Base-by-base conservation (phyloP, 1,140 invertebrate genomes). In the Arion vulgaris region DNA sequence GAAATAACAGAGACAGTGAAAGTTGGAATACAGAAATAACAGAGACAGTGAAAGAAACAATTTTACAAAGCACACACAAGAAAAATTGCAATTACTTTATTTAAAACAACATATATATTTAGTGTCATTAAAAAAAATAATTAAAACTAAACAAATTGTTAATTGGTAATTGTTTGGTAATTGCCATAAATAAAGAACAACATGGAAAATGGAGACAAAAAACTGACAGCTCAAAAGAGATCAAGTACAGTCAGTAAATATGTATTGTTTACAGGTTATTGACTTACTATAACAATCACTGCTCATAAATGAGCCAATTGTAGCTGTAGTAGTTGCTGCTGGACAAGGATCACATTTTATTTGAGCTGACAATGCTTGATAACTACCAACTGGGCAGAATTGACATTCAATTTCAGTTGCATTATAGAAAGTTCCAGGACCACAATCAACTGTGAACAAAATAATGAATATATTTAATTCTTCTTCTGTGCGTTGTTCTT, bases 371-470 rank as follows among this genome's bases (percentile, higher is more conserved):
- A 32, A 0, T 32, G 80, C 28, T 38, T 86, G 87, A 69, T 85
- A 89, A 1, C 45, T 72, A 32, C 86, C 87, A 1, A 85, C 41
- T 53, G 85, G 81, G 76, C 89, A 90, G n/a, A 85, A 81, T 1
- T 86, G 76, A 87, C 89, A 90, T 7, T 82, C 77, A 5, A 57
- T 84, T 17, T 74, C 84, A 62, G 41, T 68, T 34, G 49, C 69
- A 36, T 83, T 66, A 51, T 72, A 88, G 76, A 84, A 87, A 23
- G 84, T 88, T 66, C 88, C 88, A 38, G 85, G 74, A 9, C 86
- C 86, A 86, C 88, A 88, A 32, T 84, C 49, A 9, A 88, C 88
- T 88, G 36, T 66, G 79, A 86, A 19, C 9, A 32, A n/a, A n/a
- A n/a, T n/a, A n/a, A n/a, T n/a, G n/a, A n/a, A n/a, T n/a, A n/a